Evolutionary conservation across 2,797 vertebrate species (phyloP).

Genomic region (Helostoma temminkii): DNA sequence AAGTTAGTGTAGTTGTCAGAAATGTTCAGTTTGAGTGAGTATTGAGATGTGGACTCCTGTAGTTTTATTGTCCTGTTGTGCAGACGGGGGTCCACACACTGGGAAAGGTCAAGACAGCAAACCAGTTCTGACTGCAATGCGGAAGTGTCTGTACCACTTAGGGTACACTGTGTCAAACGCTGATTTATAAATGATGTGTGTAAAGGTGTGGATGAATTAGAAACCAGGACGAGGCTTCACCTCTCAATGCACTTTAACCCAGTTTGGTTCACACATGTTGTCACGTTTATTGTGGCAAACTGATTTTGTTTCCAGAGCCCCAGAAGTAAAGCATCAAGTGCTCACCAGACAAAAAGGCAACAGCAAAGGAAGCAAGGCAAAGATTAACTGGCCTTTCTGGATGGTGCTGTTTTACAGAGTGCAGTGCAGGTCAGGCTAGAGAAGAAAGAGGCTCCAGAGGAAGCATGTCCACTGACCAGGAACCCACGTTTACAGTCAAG

Average conservation of each 20-base stretch:
- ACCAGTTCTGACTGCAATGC: conserved; percentile 42
- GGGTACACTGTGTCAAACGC: background rate
- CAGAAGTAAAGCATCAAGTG: conserved; percentile 1
- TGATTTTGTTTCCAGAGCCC: conserved; percentile 26
- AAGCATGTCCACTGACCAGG: conserved; percentile 80
- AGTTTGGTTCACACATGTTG: background rate
- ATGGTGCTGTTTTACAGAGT: conserved; percentile 1
- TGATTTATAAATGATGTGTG: too few species aligned
- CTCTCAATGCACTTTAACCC: background rate
- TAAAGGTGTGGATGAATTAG: too few species aligned
- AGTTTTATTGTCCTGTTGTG: background rate
- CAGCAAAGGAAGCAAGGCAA: background rate
- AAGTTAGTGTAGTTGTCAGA: background rate
- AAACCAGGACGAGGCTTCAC: too few species aligned
- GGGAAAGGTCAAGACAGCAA: background rate
- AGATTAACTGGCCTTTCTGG: background rate
- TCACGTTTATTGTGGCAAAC: background rate
- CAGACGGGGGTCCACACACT: background rate
- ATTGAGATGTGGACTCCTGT: too few species aligned
- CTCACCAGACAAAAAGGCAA: background rate
- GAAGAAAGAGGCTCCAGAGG: conserved; percentile 17
- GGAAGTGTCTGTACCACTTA: conserved; percentile 20
- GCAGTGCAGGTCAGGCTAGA: conserved; percentile 6
- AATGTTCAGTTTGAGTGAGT: background rate
- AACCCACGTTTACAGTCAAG: conserved; percentile 81